phyloP scores from a whole-genome alignment of 2,113 vertebrate species.

The Phaethon lepturus region DNA sequence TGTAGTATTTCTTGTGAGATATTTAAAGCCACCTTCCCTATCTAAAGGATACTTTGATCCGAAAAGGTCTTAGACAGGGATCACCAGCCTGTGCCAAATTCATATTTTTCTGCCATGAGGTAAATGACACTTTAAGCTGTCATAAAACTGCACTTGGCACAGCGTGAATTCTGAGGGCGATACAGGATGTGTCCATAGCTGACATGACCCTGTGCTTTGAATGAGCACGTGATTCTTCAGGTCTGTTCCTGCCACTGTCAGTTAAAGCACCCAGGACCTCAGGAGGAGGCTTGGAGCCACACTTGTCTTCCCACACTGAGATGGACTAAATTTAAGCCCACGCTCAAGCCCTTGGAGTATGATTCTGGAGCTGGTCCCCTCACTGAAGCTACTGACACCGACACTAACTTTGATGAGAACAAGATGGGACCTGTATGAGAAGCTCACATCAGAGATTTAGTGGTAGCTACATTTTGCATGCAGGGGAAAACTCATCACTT shows the following conservation, averaged over 20 bases:
- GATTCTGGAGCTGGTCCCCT: neutral
- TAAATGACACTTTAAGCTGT: neutral
- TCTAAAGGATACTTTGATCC: neutral
- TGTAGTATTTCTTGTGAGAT: neutral
- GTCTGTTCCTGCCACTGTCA: neutral
- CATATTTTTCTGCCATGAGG: neutral
- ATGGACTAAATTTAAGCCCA: neutral
- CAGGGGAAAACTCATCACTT: neutral
- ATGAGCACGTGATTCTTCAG: neutral
- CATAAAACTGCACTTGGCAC: neutral
- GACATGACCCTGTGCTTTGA: rapidly evolving
- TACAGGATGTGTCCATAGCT: neutral
- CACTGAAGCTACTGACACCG: neutral
- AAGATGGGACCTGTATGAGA: neutral
- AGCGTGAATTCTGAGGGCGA: neutral
- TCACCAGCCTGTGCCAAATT: neutral
- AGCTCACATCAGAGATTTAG: neutral
- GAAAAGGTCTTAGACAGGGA: neutral
- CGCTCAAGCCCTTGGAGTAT: neutral
- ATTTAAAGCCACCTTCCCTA: neutral
- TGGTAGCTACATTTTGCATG: neutral
- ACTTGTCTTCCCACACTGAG: neutral
- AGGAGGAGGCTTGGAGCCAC: neutral
- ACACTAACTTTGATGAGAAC: neutral
- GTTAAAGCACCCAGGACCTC: neutral